Percentiles rank a stretch among this genome's conserved stretches.
phyloP scores from a whole-genome alignment of 2,888 invertebrate species.

The Mythimna pallens region DNA sequence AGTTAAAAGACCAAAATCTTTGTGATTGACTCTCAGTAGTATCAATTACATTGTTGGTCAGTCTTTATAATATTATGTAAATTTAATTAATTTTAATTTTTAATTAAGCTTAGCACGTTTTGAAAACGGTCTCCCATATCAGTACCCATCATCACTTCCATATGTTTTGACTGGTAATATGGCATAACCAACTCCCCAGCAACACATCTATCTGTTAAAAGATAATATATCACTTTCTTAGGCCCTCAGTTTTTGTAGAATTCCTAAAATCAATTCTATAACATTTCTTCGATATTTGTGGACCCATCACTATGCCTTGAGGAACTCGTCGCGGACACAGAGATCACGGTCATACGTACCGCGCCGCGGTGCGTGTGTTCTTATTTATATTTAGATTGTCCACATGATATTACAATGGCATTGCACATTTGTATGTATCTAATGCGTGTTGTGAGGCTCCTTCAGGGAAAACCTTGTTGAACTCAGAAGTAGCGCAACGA shows the following conservation, averaged over 20 bases:
- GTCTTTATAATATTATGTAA: too few relatives aligned
- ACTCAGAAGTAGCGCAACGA: neutral
- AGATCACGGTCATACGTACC: slow-evolving; percentile 49
- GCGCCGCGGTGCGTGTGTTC: slow-evolving; percentile 45
- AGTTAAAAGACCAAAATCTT: too few relatives aligned
- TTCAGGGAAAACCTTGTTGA: slow-evolving; percentile 19
- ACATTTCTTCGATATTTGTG: slow-evolving; percentile 13
- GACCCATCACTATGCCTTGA: slow-evolving; percentile 23
- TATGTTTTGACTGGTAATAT: too few relatives aligned
- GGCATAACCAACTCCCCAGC: too few relatives aligned
- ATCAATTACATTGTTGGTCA: too few relatives aligned
- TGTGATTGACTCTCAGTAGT: too few relatives aligned
- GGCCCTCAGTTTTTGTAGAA: neutral
- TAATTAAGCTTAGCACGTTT: too few relatives aligned
- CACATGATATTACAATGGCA: slow-evolving; percentile 49
- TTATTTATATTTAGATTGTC: slow-evolving; percentile 61
- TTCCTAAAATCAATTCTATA: slow-evolving; percentile 10
- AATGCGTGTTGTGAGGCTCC: slow-evolving; percentile 29
- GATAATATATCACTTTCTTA: too few relatives aligned
- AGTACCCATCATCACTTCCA: too few relatives aligned
- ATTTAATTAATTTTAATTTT: too few relatives aligned
- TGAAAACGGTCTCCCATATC: too few relatives aligned
- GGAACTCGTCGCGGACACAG: slow-evolving; percentile 28
- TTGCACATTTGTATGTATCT: slow-evolving; percentile 52
- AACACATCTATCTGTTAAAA: too few relatives aligned